These are phyloP conservation scores for Cygnus atratus DNA, from an alignment of 2,113 vertebrate species.

Conservation along the genomic window DNA sequence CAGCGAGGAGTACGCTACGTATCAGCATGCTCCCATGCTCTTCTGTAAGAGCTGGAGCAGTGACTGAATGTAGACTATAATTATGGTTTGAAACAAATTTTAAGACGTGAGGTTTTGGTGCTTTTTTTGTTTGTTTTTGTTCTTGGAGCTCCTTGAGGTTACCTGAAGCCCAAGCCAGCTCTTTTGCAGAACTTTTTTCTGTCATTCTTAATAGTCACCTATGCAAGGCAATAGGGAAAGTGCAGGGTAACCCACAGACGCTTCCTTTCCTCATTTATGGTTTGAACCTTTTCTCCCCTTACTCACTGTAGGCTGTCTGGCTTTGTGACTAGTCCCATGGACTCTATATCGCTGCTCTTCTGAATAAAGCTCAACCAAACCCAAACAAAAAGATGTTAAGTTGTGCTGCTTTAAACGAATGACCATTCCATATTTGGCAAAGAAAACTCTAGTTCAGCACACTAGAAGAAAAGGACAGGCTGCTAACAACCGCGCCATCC, in stretches of 20 bases:
- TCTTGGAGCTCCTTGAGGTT: not conserved
- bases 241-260: not conserved
- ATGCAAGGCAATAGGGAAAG: not conserved
- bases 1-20: not conserved
- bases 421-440: accelerated
- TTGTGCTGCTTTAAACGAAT: not conserved
- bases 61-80: not conserved
- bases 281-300: not conserved
- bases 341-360: not conserved
- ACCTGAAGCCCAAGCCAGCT: not conserved
- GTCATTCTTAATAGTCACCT: not conserved
- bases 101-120: not conserved
- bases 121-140: not conserved
- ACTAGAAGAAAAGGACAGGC: not conserved
- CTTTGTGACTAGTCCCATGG: not conserved
- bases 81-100: not conserved
- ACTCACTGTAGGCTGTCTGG: not conserved
- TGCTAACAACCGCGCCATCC: not conserved
- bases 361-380: not conserved
- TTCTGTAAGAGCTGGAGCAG: accelerated
- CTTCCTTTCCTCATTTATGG: accelerated
- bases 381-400: not conserved
- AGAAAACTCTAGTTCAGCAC: accelerated
- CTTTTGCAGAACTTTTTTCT: not conserved
- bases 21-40: not conserved